These are phyloP conservation scores for Carcinoscorpius rotundicauda DNA, from an alignment of 1,140 invertebrate species.

Conservation along the genomic window DNA sequence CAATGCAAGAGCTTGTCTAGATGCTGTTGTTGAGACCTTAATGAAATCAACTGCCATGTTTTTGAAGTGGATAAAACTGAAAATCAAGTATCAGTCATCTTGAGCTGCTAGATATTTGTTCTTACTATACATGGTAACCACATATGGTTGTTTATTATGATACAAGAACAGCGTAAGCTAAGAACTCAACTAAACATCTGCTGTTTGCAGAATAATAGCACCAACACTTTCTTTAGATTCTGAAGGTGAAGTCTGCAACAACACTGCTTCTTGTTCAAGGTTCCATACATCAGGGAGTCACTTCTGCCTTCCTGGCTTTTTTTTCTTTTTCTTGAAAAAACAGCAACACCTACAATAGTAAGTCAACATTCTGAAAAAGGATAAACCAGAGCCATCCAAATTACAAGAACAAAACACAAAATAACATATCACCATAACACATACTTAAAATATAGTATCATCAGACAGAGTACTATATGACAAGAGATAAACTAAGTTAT, in stretches of 20 bases:
- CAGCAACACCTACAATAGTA: constrained; percentile 23
- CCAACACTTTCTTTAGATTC: constrained; percentile 49
- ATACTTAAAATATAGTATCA: neutral
- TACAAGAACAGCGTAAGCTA: no score
- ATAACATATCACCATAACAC: neutral
- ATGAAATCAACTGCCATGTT: no score
- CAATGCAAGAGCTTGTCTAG: no score
- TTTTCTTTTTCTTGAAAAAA: constrained; percentile 24
- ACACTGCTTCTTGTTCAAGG: constrained; percentile 49
- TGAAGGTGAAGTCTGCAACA: constrained; percentile 50
- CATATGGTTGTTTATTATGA: no score
- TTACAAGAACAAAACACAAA: neutral
- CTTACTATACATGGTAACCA: no score
- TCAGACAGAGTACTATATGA: neutral
- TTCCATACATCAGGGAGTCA: constrained; percentile 34
- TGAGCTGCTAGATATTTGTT: no score
- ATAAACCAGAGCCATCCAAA: neutral
- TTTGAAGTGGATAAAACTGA: no score
- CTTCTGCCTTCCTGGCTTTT: constrained; percentile 52
- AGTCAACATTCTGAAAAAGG: neutral
- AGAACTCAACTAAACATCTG: no score
- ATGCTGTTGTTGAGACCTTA: no score
- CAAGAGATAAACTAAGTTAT: neutral
- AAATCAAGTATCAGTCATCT: no score
- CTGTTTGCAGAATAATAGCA: neutral